A percentile compares a stretch with the other conserved stretches of the same genome.
Conservation (phyloP, 1,140 invertebrate species). For the Drosophila rhopaloa region DNA sequence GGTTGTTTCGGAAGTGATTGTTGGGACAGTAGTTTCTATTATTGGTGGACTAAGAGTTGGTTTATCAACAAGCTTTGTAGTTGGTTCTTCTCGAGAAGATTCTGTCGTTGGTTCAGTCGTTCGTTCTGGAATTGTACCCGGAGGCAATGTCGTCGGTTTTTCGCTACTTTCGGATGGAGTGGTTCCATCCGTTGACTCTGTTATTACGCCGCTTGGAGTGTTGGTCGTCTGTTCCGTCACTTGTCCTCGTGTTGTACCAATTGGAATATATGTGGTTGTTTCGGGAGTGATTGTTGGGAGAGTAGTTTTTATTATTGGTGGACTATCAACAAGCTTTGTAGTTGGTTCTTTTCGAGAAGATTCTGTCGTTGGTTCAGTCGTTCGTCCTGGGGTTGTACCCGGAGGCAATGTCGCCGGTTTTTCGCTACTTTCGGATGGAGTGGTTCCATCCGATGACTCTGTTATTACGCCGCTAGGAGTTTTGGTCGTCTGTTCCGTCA, state of each 20-base stretch:
- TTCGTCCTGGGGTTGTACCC: too few relatives aligned
- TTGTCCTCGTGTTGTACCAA: not conserved
- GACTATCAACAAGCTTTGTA: not conserved
- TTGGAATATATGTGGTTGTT: not conserved
- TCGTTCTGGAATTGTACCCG: not conserved
- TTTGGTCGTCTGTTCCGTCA: not conserved
- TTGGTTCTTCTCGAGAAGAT: not conserved
- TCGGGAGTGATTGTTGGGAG: not conserved
- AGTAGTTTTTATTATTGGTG: not conserved
- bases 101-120: not conserved
- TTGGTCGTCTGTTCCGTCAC: not conserved
- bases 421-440: too few relatives aligned
- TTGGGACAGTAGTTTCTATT: not conserved
- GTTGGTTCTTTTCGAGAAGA: too few relatives aligned
- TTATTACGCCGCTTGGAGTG: not conserved
- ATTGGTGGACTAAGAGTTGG: not conserved
- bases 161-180: not conserved
- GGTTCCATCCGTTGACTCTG: not conserved
- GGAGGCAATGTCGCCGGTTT: too few relatives aligned
- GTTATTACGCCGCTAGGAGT: too few relatives aligned
- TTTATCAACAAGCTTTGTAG: not conserved
- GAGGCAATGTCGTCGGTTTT: too few relatives aligned
- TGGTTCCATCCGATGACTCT: not conserved
- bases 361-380: too few relatives aligned
- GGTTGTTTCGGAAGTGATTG: too few relatives aligned